A percentile compares a stretch with the other conserved stretches of the same genome.
These are phyloP conservation scores for Isoperla grammatica DNA, from an alignment of 2,888 invertebrate genomes.

Conservation along the genomic window DNA sequence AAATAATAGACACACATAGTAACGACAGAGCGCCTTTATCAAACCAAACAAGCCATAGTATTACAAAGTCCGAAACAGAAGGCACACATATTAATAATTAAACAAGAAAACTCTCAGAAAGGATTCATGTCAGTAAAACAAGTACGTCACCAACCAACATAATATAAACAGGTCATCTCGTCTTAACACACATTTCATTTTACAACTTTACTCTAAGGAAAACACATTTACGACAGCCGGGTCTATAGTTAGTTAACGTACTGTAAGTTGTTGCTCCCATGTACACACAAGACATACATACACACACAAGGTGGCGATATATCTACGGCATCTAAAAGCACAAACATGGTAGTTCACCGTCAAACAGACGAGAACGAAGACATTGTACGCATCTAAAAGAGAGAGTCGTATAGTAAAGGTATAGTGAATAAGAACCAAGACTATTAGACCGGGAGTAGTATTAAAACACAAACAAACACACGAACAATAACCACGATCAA, in stretches of 20 bases:
- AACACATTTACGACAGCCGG: no score
- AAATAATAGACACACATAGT: conserved; percentile 31
- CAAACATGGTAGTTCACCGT: neutral
- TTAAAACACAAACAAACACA: no score
- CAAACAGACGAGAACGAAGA: no score
- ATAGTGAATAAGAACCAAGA: no score
- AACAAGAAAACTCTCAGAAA: no score
- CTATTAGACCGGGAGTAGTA: no score
- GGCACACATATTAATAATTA: conserved; percentile 17
- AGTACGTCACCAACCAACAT: conserved; percentile 11
- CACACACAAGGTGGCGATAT: neutral
- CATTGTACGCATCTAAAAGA: no score
- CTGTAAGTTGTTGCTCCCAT: conserved; percentile 53
- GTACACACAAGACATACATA: conserved; percentile 34
- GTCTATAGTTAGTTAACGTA: no score
- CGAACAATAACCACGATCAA: no score
- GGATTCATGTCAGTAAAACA: neutral
- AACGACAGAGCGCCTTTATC: no score
- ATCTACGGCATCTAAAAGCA: conserved; percentile 4
- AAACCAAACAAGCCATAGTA: no score
- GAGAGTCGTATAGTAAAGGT: no score
- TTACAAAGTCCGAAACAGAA: conserved; percentile 19
- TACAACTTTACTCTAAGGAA: neutral
- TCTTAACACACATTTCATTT: conserved; percentile 23
- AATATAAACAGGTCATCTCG: neutral